A percentile compares a stretch with the other conserved stretches of the same genome.
Conservation (phyloP, 2,113 vertebrate genomes). For the Cheirogaleus medius region DNA sequence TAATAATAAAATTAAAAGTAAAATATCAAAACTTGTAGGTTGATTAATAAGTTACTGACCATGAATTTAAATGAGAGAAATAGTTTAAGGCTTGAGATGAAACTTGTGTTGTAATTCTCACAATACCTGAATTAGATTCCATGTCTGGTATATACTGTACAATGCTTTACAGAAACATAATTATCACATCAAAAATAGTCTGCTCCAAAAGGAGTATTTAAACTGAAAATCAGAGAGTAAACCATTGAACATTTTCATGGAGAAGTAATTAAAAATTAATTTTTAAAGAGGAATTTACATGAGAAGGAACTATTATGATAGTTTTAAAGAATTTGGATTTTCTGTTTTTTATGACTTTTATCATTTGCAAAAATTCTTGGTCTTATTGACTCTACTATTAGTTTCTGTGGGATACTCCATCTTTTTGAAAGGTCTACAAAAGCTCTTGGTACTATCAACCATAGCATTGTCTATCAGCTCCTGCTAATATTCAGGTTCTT, state of each 20-base stretch:
- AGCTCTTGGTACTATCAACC: not conserved
- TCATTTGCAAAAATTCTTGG: not conserved
- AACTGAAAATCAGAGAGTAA: not conserved
- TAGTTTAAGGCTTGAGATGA: not conserved
- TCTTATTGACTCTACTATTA: not conserved
- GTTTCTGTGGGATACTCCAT: not conserved
- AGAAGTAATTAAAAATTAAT: conserved; percentile 5
- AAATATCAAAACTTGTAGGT: conserved; percentile 54
- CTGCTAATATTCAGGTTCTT: not conserved
- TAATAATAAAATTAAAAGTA: conserved; percentile 72
- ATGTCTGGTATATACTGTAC: not conserved
- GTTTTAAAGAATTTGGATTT: not conserved
- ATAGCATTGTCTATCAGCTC: not conserved
- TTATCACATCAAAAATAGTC: not conserved
- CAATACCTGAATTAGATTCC: conserved; percentile 4
- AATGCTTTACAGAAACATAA: not conserved
- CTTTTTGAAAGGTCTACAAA: not conserved
- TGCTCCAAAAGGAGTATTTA: not conserved
- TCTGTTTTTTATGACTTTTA: not conserved
- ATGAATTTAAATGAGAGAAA: conserved; percentile 57
- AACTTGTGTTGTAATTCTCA: conserved; percentile 19
- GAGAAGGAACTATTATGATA: not conserved
- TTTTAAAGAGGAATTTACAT: not conserved
- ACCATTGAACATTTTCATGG: not conserved
- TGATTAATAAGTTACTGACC: conserved; percentile 67